Conservation (phyloP, 2,113 vertebrate genomes). For the Rhinogobius similis region DNA sequence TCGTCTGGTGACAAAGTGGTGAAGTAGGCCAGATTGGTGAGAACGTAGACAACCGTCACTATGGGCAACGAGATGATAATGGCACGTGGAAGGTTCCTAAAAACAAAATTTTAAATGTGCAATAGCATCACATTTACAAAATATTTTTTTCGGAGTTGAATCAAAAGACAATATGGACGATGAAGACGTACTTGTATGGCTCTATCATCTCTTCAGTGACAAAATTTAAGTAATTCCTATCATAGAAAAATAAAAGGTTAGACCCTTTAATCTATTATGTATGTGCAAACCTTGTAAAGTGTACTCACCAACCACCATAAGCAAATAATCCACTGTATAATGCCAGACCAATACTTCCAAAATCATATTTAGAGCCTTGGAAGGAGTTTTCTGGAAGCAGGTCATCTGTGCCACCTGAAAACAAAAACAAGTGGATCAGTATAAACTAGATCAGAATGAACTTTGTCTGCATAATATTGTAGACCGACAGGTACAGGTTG, state of each 20-base stretch:
- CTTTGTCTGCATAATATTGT: background rate
- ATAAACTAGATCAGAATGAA: background rate
- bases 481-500: background rate
- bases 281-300: background rate
- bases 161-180: background rate
- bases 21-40: slow-evolving; percentile 98
- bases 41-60: slow-evolving; percentile 92
- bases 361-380: slow-evolving; percentile 79
- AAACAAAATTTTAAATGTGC: background rate
- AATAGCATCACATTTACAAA: background rate
- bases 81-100: slow-evolving; percentile 93
- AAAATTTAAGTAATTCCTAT: slow-evolving; percentile 98
- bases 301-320: slow-evolving; percentile 92
- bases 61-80: slow-evolving; percentile 98
- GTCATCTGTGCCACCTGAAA: slow-evolving; percentile 75
- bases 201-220: slow-evolving; percentile 99
- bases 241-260: slow-evolving; percentile 27
- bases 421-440: slow-evolving; percentile 13
- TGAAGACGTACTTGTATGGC: slow-evolving; percentile 86
- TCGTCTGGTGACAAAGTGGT: slow-evolving; percentile 87
- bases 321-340: slow-evolving; percentile 97
- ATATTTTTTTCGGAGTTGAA: background rate
- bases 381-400: slow-evolving; percentile 85
- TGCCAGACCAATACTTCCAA: slow-evolving; percentile 91
- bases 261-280: background rate